Conservation (phyloP, 1,140 invertebrate species). For the Hermetia illucens region DNA sequence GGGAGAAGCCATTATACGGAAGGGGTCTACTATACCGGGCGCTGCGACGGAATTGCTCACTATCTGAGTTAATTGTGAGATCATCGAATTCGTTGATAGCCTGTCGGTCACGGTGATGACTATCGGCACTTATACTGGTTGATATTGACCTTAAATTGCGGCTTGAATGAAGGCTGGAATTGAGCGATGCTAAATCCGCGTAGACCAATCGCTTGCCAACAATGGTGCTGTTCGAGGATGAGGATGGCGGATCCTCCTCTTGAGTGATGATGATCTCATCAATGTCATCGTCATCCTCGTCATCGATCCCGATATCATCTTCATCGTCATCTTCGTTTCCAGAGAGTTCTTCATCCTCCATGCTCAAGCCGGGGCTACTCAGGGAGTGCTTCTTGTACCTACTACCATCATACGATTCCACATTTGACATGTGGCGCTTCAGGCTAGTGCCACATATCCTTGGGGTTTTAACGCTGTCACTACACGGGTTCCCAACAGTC, state of each 20-base stretch:
- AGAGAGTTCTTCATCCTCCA: neutral
- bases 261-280: neutral
- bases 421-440: slow-evolving; percentile 5
- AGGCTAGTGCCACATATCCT: slow-evolving; percentile 6
- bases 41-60: neutral
- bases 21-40: neutral
- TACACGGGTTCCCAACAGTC: neutral
- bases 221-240: neutral
- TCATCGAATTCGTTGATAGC: neutral
- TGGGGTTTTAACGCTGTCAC: slow-evolving; percentile 2
- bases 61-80: neutral
- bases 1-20: neutral
- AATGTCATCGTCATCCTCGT: neutral
- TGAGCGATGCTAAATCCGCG: slow-evolving; percentile 27
- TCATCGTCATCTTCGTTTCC: slow-evolving; percentile 1
- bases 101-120: neutral
- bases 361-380: neutral
- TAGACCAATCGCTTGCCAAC: slow-evolving; percentile 25
- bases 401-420: slow-evolving; percentile 3
- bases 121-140: neutral
- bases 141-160: neutral
- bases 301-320: no score
- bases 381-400: neutral
- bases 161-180: neutral
- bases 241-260: neutral